phyloP scores from a whole-genome alignment of 1,140 invertebrate genomes.

The Rhopalosiphum padi region DNA sequence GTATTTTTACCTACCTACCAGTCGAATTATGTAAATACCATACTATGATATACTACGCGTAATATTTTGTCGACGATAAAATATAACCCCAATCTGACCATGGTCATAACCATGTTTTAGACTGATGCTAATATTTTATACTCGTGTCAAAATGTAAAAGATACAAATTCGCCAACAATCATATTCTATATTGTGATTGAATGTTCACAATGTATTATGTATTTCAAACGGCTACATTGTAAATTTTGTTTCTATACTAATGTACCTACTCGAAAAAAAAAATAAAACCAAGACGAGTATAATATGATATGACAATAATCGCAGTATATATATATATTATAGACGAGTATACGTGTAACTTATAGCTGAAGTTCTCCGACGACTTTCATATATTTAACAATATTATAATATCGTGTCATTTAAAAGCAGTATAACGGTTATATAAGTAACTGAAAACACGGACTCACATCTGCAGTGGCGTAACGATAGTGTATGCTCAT shows the following conservation, averaged over 20 bases:
- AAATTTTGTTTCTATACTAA: neutral
- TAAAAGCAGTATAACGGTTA: neutral
- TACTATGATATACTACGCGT: neutral
- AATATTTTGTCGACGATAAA: neutral
- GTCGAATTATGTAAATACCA: neutral
- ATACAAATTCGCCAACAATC: neutral
- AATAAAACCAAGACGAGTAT: neutral
- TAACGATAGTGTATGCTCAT: neutral
- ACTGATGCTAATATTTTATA: conserved; percentile 13
- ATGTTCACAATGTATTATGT: neutral
- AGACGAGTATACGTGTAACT: neutral
- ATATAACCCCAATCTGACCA: neutral
- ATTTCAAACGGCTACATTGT: neutral
- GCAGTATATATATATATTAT: neutral
- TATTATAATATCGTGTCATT: neutral
- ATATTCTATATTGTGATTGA: neutral
- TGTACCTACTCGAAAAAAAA: neutral
- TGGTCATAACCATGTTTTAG: neutral
- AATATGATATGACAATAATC: neutral
- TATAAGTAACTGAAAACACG: neutral
- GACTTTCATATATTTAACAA: neutral
- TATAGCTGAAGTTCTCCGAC: neutral
- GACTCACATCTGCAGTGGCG: neutral
- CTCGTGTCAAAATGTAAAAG: neutral
- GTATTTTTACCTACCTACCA: neutral